These are phyloP conservation scores for Papilio elwesi DNA, from an alignment of 2,888 invertebrate genomes.

Conservation along the genomic window DNA sequence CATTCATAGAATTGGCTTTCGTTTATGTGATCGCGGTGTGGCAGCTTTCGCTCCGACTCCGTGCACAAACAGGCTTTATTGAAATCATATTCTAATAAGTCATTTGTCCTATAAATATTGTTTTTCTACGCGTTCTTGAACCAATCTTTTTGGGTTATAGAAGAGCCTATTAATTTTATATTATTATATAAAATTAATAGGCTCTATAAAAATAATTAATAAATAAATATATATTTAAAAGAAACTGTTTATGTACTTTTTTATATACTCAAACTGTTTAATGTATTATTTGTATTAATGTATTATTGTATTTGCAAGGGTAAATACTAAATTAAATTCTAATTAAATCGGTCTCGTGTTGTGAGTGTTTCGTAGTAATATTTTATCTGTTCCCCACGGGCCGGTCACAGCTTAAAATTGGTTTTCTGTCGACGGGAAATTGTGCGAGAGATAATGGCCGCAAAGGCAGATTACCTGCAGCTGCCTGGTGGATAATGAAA, in stretches of 20 bases:
- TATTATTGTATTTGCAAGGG: neutral
- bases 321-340: no score
- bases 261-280: no score
- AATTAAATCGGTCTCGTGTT: neutral
- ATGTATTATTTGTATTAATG: no score
- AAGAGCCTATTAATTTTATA: neutral
- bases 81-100: neutral
- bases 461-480: constrained; percentile 13
- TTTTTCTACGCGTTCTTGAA: neutral
- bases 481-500: neutral
- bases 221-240: neutral
- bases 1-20: neutral
- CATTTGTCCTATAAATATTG: neutral
- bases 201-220: neutral
- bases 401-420: constrained; percentile 14
- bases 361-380: neutral
- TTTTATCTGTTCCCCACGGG: constrained; percentile 11
- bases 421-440: constrained; percentile 32
- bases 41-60: no score
- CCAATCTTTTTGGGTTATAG: neutral
- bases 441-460: constrained; percentile 25
- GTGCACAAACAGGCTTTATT: neutral
- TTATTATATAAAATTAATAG: no score
- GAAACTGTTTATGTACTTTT: no score
- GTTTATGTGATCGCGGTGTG: no score